These are phyloP conservation scores for Leptopilina myrica DNA, from an alignment of 2,888 invertebrate species.

Conservation along the genomic window DNA sequence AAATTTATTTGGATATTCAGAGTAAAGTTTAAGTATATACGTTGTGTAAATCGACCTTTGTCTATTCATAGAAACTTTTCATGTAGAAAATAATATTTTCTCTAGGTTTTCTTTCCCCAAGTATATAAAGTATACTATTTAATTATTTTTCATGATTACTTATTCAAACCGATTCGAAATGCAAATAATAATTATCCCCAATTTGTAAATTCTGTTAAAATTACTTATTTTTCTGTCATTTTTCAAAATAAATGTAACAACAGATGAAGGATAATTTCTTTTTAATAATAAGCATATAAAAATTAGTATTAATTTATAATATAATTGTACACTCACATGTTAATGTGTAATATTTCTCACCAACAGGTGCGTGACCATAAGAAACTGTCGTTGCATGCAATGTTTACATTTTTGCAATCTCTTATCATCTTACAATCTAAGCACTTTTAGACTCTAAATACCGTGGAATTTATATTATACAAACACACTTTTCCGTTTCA, in stretches of 20 bases:
- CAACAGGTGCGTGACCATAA: conserved; percentile 21
- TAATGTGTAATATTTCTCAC: conserved; percentile 16
- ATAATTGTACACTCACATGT: conserved; percentile 1
- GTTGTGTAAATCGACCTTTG: conserved; percentile 7
- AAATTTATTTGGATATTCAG: conserved; percentile 50
- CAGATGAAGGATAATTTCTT: neutral
- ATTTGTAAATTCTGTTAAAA: too few species aligned
- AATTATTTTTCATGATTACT: neutral
- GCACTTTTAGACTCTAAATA: conserved; percentile 14
- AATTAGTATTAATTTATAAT: neutral
- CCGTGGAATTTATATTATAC: neutral
- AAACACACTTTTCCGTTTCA: neutral
- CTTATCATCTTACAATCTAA: neutral
- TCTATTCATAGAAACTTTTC: conserved; percentile 2
- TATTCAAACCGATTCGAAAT: neutral
- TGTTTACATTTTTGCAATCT: conserved; percentile 38
- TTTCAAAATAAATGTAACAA: too few species aligned
- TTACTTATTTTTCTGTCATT: too few species aligned
- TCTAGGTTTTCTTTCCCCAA: neutral
- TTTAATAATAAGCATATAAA: neutral
- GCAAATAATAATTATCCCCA: too few species aligned
- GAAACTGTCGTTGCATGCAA: conserved; percentile 19
- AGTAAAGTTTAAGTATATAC: conserved; percentile 18
- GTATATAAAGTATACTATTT: neutral
- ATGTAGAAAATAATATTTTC: neutral